Base-by-base conservation (phyloP, 2,888 invertebrate species). In the Cerastis rubricosa region DNA sequence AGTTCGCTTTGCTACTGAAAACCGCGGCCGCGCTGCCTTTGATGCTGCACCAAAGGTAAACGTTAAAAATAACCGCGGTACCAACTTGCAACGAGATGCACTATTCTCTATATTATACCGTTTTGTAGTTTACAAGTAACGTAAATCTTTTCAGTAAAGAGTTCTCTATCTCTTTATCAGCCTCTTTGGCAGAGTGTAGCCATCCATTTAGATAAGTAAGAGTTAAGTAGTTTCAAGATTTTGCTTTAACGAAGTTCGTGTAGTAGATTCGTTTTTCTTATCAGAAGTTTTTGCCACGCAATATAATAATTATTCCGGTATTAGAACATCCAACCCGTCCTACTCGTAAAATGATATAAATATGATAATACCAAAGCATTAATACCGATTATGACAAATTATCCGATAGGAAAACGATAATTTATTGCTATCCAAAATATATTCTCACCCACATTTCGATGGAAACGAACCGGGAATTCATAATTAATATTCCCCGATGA, bases 331-430 rank as follows among this genome's bases (percentile, higher is more conserved):
- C 65, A 80, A 80, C 63, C 74, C 80, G 65, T 73, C 63, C 47
- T 66, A 67, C 43, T 74, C 66, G 45, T 65, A 47, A 66, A 76
- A 66, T 63, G 57, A 70, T 64, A 80, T 85, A 81, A 87, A 85
- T 83, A 85, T 81, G 70, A 71, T 81, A 87, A 87, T 85, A 40
- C 64, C 68, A 47, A 54, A 76, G 65, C 80, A 84, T 76, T 87
- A 79, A 87, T 83, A 85, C 70, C 76, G 73, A 74, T 81, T 80
- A 78, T 85, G 76, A 85, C 80, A 85, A 85, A 87, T 87, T 81
- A 77, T 65, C 63, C 71, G 49, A 78, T 87, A 79, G 83, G 80
- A 74, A 83, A 78, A 76, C 59, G 47, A 83, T 74, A 85, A 80
- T 81, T 87, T 87, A 87, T 81, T 77, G 68, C 66, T 47, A 69